Conservation (phyloP, 2,113 vertebrate genomes). For the Sphyrna mokarran region DNA sequence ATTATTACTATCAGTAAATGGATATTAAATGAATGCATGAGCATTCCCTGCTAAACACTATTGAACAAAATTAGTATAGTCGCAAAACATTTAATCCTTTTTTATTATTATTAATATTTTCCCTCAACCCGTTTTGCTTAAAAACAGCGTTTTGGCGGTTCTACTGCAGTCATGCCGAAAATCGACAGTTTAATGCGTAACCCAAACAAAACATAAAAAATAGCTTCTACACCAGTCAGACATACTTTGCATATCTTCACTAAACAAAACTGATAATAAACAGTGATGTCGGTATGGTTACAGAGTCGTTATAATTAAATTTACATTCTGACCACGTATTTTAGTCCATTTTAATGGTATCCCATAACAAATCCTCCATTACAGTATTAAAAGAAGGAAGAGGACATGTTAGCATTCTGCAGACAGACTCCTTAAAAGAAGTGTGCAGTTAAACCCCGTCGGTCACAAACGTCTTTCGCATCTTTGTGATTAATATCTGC, state of each 20-base stretch:
- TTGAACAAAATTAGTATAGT: neutral
- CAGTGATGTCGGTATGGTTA: slow-evolving; percentile 45
- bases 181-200: neutral
- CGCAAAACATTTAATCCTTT: neutral
- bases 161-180: neutral
- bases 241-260: slow-evolving; percentile 38
- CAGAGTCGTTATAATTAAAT: slow-evolving; percentile 47
- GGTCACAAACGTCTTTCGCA: neutral
- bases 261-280: slow-evolving; percentile 38
- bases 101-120: neutral
- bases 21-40: neutral
- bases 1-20: neutral
- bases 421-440: neutral
- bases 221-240: slow-evolving; percentile 45
- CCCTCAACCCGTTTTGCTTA: neutral
- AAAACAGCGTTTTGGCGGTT: neutral
- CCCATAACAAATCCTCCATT: slow-evolving; percentile 38
- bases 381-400: neutral
- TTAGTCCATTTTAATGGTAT: slow-evolving; percentile 40
- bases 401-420: slow-evolving; percentile 4
- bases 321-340: slow-evolving; percentile 46
- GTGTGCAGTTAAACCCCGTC: neutral
- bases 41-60: neutral
- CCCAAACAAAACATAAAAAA: slow-evolving; percentile 30
- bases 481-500: neutral